Evolutionary conservation across 2,797 vertebrate genomes (phyloP).

Genomic region (Alectoris magna): DNA sequence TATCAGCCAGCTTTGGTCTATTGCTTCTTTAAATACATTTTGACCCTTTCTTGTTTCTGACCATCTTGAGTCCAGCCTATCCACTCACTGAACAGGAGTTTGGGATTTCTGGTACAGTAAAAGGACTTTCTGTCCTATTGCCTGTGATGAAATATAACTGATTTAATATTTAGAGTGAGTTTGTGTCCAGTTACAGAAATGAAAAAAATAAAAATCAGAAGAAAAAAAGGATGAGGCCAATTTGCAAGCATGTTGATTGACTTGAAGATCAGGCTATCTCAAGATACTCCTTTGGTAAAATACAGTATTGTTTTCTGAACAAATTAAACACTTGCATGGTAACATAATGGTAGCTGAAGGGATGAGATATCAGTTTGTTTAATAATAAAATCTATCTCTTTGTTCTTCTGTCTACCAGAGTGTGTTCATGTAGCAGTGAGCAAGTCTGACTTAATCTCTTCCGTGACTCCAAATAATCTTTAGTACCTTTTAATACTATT

Average conservation of each 20-base stretch:
- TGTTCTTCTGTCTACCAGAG: not conserved
- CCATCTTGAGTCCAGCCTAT: not conserved
- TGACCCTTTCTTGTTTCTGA: not conserved
- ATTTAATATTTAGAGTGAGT: not conserved
- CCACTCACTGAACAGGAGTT: not conserved
- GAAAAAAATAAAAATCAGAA: too few species aligned
- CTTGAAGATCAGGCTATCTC: not conserved
- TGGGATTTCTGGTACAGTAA: not conserved
- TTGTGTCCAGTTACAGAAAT: not conserved
- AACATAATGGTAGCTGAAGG: not conserved
- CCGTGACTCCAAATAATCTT: not conserved
- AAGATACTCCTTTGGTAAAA: not conserved
- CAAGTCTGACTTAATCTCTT: not conserved
- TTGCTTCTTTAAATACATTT: not conserved
- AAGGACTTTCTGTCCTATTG: not conserved
- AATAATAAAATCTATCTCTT: not conserved
- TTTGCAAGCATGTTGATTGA: not conserved
- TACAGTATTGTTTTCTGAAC: not conserved
- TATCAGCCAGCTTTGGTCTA: not conserved
- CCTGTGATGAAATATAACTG: not conserved
- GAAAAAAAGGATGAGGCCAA: rapidly evolving
- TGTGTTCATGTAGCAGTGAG: not conserved
- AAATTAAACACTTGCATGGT: not conserved
- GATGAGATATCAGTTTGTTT: not conserved
- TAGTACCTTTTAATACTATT: not conserved